Conservation (phyloP, 1,140 invertebrate species). For the Scaptomyza graminum region DNA sequence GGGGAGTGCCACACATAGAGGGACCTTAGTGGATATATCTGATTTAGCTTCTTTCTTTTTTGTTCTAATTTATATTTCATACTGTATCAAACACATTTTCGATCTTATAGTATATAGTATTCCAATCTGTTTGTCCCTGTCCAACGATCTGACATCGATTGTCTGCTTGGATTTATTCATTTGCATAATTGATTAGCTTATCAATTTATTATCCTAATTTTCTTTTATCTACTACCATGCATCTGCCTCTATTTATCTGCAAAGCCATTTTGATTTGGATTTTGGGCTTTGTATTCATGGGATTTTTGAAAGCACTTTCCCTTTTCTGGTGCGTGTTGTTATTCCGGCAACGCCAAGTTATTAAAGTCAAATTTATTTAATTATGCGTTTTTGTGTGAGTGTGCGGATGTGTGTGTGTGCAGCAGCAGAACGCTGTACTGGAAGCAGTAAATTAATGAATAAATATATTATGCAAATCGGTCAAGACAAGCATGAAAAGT, state of each 20-base stretch:
- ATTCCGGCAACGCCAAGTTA: slow-evolving; percentile 45
- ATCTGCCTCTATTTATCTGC: too few species aligned
- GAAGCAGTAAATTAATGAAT: slow-evolving; percentile 41
- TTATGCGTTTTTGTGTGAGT: slow-evolving; percentile 50
- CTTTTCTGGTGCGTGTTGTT: slow-evolving; percentile 10
- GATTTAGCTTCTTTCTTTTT: too few species aligned
- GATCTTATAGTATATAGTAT: too few species aligned
- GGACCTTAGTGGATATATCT: too few species aligned
- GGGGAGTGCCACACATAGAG: too few species aligned
- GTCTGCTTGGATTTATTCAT: slow-evolving; percentile 5
- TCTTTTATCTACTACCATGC: slow-evolving; percentile 4
- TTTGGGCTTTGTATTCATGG: background rate
- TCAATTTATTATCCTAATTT: slow-evolving; percentile 4
- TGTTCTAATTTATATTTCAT: too few species aligned
- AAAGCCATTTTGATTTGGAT: background rate
- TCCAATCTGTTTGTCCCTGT: background rate
- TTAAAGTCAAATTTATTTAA: slow-evolving; percentile 76
- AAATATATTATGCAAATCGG: slow-evolving; percentile 50
- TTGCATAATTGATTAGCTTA: slow-evolving; percentile 15
- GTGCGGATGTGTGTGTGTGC: background rate
- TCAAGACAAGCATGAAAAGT: slow-evolving; percentile 25
- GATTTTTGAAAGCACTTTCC: slow-evolving; percentile 1
- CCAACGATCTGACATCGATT: background rate
- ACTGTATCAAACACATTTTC: background rate
- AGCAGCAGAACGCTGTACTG: slow-evolving; percentile 7